Percentiles rank a stretch among this genome's conserved stretches.
Evolutionary conservation across 2,888 invertebrate species (phyloP).

Genomic region (Drosophila birchii): DNA sequence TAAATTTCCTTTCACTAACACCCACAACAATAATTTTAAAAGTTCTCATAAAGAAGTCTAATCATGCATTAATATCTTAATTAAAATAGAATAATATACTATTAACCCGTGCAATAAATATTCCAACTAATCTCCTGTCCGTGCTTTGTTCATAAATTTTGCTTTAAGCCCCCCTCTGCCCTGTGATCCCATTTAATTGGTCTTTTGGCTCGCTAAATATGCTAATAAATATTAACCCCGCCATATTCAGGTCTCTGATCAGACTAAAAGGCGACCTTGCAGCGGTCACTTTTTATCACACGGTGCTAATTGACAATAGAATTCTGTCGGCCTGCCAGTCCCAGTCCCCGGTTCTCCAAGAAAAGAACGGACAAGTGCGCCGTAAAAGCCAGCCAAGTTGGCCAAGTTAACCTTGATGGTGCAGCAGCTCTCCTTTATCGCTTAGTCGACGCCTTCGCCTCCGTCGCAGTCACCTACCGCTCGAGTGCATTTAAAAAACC

Average conservation of each 20-base stretch:
- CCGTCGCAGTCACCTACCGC: constrained; percentile 3
- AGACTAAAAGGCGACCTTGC: constrained; percentile 26
- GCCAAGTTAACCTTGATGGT: constrained; percentile 74
- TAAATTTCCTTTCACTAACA: no score
- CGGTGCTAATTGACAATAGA: constrained; percentile 45
- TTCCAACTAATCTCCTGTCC: not conserved
- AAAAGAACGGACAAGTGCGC: constrained; percentile 58
- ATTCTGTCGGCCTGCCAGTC: constrained; percentile 38
- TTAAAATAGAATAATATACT: not conserved
- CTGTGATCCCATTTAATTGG: constrained; percentile 21
- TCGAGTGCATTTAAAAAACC: constrained; percentile 67
- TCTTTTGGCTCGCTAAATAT: constrained; percentile 20
- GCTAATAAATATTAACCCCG: constrained; percentile 24
- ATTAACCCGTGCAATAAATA: not conserved
- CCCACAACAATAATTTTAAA: not conserved
- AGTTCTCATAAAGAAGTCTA: not conserved
- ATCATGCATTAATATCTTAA: not conserved
- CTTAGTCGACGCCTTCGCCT: constrained; percentile 3
- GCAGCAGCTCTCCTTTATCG: constrained; percentile 48
- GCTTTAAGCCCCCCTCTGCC: not conserved
- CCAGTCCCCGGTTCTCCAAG: constrained; percentile 21
- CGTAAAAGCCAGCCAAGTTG: constrained; percentile 66
- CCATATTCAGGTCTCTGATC: constrained; percentile 14
- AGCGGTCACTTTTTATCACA: constrained; percentile 39
- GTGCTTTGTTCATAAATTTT: not conserved